Conservation (phyloP, 2,113 vertebrate genomes). For the Dissostichus mawsoni region DNA sequence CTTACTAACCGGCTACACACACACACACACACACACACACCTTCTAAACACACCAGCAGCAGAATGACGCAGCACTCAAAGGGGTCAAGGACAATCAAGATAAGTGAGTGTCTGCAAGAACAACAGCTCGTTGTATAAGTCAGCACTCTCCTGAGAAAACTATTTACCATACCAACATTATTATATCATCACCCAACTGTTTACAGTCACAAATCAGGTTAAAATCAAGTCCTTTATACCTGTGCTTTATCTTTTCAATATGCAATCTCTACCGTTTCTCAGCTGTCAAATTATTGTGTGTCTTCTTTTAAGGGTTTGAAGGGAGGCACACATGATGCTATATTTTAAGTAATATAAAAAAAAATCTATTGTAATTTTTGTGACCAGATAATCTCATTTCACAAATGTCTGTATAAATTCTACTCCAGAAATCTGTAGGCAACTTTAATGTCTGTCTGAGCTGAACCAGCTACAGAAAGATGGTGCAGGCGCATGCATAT, state of each 20-base stretch:
- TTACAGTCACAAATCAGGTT: background rate
- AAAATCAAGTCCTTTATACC: background rate
- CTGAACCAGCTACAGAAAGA: background rate
- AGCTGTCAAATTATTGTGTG: too few relatives aligned
- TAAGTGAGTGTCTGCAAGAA: background rate
- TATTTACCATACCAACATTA: too few relatives aligned
- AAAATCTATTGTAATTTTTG: too few relatives aligned
- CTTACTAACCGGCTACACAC: background rate
- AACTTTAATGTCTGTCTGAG: background rate
- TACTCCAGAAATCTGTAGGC: background rate
- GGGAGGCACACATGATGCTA: slow-evolving; percentile 5
- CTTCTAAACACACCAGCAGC: slow-evolving; percentile 7
- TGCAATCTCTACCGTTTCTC: too few relatives aligned
- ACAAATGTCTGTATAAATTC: background rate
- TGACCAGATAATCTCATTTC: background rate
- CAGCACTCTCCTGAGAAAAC: background rate
- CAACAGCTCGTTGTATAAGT: background rate
- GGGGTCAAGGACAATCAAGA: background rate
- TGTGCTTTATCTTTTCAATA: background rate
- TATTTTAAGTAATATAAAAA: background rate
- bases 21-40: background rate
- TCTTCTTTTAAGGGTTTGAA: background rate
- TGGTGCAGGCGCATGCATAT: background rate
- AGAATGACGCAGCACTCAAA: background rate
- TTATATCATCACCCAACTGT: too few relatives aligned